These are phyloP conservation scores for Cyclargus thomasi DNA, from an alignment of 1,140 invertebrate genomes.

Conservation along the genomic window DNA sequence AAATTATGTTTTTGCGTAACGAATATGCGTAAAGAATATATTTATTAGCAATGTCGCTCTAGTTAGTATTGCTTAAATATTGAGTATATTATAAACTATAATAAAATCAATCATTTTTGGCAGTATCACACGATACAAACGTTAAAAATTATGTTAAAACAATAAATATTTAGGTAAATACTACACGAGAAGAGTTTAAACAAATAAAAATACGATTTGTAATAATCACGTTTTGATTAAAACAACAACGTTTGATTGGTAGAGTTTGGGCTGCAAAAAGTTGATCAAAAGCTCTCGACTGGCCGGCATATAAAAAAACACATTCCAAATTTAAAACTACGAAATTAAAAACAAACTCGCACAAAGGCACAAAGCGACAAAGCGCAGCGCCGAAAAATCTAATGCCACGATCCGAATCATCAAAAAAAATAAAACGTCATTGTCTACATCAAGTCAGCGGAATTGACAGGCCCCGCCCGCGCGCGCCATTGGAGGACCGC, in stretches of 20 bases:
- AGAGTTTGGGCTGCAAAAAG: background rate
- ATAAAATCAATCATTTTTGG: no score
- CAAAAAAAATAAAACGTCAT: slow-evolving; percentile 63
- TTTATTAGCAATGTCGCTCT: background rate
- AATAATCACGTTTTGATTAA: background rate
- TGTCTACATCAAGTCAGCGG: slow-evolving; percentile 66
- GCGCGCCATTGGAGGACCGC: slow-evolving; percentile 64
- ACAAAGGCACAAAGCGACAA: slow-evolving; percentile 20
- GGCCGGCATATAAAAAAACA: background rate
- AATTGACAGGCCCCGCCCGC: slow-evolving; percentile 68
- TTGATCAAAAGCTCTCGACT: background rate
- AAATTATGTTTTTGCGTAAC: no score
- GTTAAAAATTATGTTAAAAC: no score
- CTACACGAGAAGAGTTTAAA: no score
- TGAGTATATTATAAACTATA: no score
- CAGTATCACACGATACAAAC: no score
- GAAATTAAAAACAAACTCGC: slow-evolving; percentile 17
- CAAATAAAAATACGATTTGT: no score
- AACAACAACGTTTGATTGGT: background rate
- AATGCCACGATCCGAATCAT: slow-evolving; percentile 41
- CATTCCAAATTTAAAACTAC: slow-evolving; percentile 2
- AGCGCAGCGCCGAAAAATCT: slow-evolving; percentile 26
- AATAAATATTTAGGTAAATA: no score
- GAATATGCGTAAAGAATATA: background rate
- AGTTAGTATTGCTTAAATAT: background rate